Base-by-base conservation (phyloP, 2,888 invertebrate species). In the Hymenopus coronatus region DNA sequence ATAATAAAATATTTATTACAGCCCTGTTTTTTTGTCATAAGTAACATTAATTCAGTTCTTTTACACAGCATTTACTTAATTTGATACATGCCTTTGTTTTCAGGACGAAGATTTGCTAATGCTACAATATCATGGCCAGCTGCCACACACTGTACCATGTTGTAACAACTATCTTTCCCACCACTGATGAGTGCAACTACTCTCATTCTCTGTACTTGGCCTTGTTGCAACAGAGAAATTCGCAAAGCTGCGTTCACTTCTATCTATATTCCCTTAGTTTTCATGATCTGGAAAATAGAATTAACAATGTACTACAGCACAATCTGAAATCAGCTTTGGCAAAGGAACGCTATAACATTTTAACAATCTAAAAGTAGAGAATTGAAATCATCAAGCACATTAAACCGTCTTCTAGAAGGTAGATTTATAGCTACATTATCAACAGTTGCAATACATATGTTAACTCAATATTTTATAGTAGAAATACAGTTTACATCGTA, bases 81-180 rank as follows among this genome's bases (percentile, higher is more conserved):
- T 20, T 54, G 3, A 12, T 20, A 89, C 90, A 93, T 94, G 96
- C 97, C 97, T 96, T 96, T 96, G 93, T 94, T 96, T 93, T 95
- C 95, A 90, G 99, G 99, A 94, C 96, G 96, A 92, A 99, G 95
- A 95, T 99, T 99, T 91, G 99, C 99, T 92, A 99, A 94, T 82
- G 99, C 99, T 89, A 99, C 98, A 92, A 99, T 97, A 92, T 97
- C 95, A 94, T 99, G 99, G 88, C 99, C 99, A 93, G 98, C 98
- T 91, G 97, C 97, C 91, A 98, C 96, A 94, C 99, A 99, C 95
- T 99, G 98, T 97, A 99, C 97, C 97, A 99, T 97, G 93, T 99
- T 99, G 94, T 97, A 99, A 94, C 98, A 98, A 94, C 99, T 99
- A 94, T 99, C 99, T 94, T 99, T 99, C 91, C 99, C 99, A 92